Percentiles rank a stretch among this genome's conserved stretches.
Conservation (phyloP, 2,888 invertebrate species). For the Margaritifera margaritifera region DNA sequence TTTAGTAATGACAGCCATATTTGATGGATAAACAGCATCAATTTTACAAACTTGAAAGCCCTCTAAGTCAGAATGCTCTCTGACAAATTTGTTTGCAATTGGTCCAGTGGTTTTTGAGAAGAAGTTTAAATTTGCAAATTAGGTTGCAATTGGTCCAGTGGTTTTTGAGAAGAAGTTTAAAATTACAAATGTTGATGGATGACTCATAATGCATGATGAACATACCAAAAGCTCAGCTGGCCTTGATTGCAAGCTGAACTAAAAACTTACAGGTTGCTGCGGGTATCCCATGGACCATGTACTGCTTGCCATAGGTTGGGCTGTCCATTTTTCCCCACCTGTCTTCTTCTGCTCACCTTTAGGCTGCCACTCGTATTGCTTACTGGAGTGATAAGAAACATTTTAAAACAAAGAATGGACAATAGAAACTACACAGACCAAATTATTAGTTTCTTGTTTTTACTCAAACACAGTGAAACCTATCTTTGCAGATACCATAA, state of each 20-base stretch:
- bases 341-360: constrained; percentile 68
- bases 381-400: constrained; percentile 36
- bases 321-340: constrained; percentile 60
- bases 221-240: not conserved
- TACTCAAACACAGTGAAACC: not conserved
- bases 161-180: no score
- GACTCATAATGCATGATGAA: no score
- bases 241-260: not conserved
- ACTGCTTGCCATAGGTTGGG: constrained; percentile 44
- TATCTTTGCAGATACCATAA: no score
- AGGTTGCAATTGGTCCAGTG: no score
- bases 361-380: constrained; percentile 68
- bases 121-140: no score
- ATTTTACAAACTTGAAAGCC: no score
- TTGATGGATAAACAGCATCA: no score
- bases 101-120: no score
- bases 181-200: no score
- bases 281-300: constrained; percentile 28
- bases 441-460: not conserved
- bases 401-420: not conserved
- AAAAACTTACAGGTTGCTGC: constrained; percentile 6
- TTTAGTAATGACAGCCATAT: no score
- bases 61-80: no score
- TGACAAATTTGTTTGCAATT: no score
- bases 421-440: not conserved